A percentile compares a stretch with the other conserved stretches of the same genome.
Conservation (phyloP, 2,113 vertebrate species). For the Amblyornis subalaris region DNA sequence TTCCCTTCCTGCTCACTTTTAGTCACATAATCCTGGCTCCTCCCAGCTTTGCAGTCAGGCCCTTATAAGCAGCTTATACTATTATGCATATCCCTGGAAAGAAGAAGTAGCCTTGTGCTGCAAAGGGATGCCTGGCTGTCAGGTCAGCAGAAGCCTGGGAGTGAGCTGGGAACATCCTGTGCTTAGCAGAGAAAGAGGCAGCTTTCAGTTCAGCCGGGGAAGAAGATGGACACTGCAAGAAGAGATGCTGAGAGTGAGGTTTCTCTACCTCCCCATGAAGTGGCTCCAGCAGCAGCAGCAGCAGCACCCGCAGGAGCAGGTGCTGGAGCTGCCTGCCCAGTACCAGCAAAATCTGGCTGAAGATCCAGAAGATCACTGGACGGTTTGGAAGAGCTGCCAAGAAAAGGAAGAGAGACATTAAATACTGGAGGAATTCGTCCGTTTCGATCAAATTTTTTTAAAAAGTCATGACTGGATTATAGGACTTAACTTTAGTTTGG, state of each 20-base stretch:
- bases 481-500: background rate
- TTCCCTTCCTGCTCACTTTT: slow-evolving; percentile 3
- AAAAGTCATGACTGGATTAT: background rate
- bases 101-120: background rate
- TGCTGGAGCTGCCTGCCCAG: slow-evolving; percentile 73
- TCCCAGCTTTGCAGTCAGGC: slow-evolving; percentile 14
- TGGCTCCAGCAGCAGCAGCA: slow-evolving; percentile 75
- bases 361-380: slow-evolving; percentile 92
- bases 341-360: slow-evolving; percentile 83
- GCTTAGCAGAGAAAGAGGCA: background rate
- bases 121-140: background rate
- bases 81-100: slow-evolving; percentile 23
- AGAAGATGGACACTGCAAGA: background rate
- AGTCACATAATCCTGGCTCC: slow-evolving; percentile 6
- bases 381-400: slow-evolving; percentile 74
- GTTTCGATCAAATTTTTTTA: background rate
- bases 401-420: background rate
- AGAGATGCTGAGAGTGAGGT: background rate
- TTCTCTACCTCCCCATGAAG: slow-evolving; percentile 89
- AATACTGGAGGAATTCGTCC: background rate
- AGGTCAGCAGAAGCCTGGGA: slow-evolving; percentile 10
- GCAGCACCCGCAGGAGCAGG: slow-evolving; percentile 33
- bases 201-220: background rate
- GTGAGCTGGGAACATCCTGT: background rate
- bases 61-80: slow-evolving; percentile 25